Evolutionary conservation across 2,888 invertebrate genomes (phyloP), one percentile per base, ranked within the genome.

Genomic region (Crepidodera aurea): DNA sequence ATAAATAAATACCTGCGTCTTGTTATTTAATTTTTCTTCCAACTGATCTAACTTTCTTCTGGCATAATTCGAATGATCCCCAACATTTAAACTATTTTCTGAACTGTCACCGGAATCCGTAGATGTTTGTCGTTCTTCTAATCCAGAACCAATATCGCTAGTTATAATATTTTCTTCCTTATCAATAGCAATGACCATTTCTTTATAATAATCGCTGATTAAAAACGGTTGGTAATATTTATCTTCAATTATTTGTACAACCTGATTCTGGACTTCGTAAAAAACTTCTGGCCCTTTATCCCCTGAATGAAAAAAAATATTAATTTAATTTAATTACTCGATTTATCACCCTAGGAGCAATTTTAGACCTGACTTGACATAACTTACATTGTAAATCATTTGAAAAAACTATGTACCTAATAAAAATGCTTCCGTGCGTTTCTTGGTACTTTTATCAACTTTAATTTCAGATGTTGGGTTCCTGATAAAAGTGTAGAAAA

Each of bases 151-250:
- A 0, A 82, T 83, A 61, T 84, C 83, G 8, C 77, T 80, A 65
- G 84, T 80, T 51, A 85, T 58, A n/a, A n/a, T n/a, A 53, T 77
- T 78, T 46, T 76, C 76, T 70, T 88, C 87, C 18, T 84, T 87
- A 50, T 88, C 86, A 39, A 90, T 83, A 53, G 89, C 88, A 40
- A 85, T 84, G 19, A 90, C 81, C 82, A 91, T 85, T 60, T 88
- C 88, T 68, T 89, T 90, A 77, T 94, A 95, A 72, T 92, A 89
- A 67, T 93, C 92, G 75, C 94, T 94, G 61, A 94, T 87, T 56
- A 96, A 84, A 79, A 96, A 96, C 1, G 94, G 90, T 54, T 93
- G 90, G 80, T 94, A 96, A 79, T 94, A 92, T 79, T 94, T 92
- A 69, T 93, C 91, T 77, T 94, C 92, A 62, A 96, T 84, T 0